Base-by-base conservation (phyloP, 2,888 invertebrate genomes). In the Stenotaenia linearis region DNA sequence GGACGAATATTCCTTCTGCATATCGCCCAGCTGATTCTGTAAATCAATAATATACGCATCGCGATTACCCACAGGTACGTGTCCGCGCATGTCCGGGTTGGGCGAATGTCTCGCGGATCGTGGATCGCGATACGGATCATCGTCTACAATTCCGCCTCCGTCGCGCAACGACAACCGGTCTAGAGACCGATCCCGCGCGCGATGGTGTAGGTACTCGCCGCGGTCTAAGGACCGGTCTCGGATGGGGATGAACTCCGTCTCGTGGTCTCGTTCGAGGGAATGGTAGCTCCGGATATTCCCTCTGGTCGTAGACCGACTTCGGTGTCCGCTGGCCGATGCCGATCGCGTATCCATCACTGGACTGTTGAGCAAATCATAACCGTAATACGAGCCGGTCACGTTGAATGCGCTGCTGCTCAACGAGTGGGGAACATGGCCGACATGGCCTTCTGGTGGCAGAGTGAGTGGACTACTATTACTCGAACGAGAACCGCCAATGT, bases 21-120 rank as follows among this genome's bases (percentile, higher is more conserved):
- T 90, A 87, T 98, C 97, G 85, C 94, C 93, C 88, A 97, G 95
- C 89, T 97, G 96, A 85, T 94, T 92, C 87, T 96, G 96, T 83
- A 96, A 90, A 87, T 96, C 96, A 82, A 94, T 93, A 84, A 92
- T 89, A 89, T 91, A 92, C 85, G 91, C 88, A 83, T 91, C 88
- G 88, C 91, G 80, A 75, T 81, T 82, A 25, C 81, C 50, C 32
- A 61, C 79, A 28, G 79, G 40, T 28, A 37, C 23, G 21, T 74
- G 37, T n/a, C 79, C 79, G 23, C 69, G 75, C 35, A 89, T 87
- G 84, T 89, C 89, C 84, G 91, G 90, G 85, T 91, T 92, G 77
- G 92, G 92, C 83, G 91, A 91, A 85, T 92, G 91, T 74, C 92
- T 87, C 50, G 91, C 91, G 30, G 82, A 28, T 18, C 81, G 77